Percentiles rank a stretch among this genome's conserved stretches.
Evolutionary conservation across 2,113 vertebrate species (phyloP).

Genomic region (Dromiciops gliroides): DNA sequence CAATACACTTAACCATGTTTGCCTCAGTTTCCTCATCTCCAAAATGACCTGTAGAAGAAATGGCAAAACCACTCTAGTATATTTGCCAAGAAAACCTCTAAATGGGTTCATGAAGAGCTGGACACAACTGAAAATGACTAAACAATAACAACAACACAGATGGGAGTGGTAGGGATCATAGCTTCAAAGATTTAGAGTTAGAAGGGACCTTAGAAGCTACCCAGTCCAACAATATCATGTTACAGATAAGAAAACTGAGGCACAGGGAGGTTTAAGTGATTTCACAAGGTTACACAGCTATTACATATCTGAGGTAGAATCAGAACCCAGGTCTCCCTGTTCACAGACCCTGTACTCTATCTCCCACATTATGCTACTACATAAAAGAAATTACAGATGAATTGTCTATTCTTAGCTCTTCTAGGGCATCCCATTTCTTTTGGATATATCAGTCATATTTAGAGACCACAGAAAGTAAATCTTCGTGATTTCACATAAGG

Average conservation of each 20-base stretch:
- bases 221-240: background rate
- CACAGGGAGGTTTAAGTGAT: background rate
- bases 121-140: background rate
- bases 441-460: background rate
- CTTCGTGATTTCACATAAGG: background rate
- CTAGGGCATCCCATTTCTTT: background rate
- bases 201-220: background rate
- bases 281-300: background rate
- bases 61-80: background rate
- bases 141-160: background rate
- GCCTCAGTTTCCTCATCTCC: background rate
- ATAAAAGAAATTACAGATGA: background rate
- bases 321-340: background rate
- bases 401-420: background rate
- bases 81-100: background rate
- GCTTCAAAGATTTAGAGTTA: background rate
- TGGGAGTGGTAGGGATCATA: background rate
- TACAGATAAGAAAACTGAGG: background rate
- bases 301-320: background rate
- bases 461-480: background rate
- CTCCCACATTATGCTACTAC: background rate
- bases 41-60: background rate
- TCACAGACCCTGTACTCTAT: background rate
- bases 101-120: background rate
- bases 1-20: background rate